phyloP scores from a whole-genome alignment of 2,888 invertebrate species.

The Amphipyra tragopoginis region DNA sequence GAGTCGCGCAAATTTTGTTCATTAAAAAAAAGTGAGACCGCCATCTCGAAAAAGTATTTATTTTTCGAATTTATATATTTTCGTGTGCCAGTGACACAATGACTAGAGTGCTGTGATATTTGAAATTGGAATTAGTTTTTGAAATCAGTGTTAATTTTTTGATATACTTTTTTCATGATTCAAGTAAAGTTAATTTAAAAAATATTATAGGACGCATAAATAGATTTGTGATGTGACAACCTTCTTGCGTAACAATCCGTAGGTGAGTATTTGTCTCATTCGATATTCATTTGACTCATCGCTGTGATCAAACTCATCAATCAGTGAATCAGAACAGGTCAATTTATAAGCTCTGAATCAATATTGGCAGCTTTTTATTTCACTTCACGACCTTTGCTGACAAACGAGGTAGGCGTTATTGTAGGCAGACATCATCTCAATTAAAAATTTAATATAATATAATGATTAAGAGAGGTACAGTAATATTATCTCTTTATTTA shows the following conservation, averaged over 20 bases:
- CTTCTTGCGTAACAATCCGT: slow-evolving; percentile 61
- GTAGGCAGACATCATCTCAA: background rate
- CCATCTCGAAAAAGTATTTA: slow-evolving; percentile 28
- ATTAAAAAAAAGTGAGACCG: slow-evolving; percentile 26
- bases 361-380: background rate
- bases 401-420: background rate
- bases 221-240: slow-evolving; percentile 56
- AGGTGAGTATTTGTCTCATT: slow-evolving; percentile 46
- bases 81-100: slow-evolving; percentile 66
- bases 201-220: slow-evolving; percentile 28
- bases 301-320: background rate
- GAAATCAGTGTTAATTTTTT: slow-evolving; percentile 44
- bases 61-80: slow-evolving; percentile 36
- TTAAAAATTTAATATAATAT: background rate
- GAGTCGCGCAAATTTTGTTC: slow-evolving; percentile 39
- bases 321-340: background rate
- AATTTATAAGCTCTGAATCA: background rate
- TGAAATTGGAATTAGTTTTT: slow-evolving; percentile 49
- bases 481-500: too few relatives aligned
- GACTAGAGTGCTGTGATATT: slow-evolving; percentile 70
- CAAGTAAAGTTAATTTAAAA: slow-evolving; percentile 15
- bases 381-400: background rate
- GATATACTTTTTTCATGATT: slow-evolving; percentile 36
- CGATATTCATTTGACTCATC: background rate
- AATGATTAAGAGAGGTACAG: too few relatives aligned